phyloP scores from a whole-genome alignment of 2,797 vertebrate species.

The Pristis pectinata region DNA sequence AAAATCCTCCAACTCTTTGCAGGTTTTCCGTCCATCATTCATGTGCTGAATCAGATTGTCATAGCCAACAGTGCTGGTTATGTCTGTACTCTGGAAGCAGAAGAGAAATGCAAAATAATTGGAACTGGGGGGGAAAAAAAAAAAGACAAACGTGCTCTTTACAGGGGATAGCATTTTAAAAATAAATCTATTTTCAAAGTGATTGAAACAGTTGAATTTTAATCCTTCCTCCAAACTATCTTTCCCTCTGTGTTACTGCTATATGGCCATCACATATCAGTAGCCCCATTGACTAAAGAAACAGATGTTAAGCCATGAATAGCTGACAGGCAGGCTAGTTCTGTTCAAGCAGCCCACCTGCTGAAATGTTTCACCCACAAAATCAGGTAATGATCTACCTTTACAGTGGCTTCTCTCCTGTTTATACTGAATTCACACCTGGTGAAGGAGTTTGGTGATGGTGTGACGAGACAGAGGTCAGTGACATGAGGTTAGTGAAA shows the following conservation, averaged over 20 bases:
- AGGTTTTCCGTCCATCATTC: slow-evolving; percentile 82
- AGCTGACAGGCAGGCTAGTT: background rate
- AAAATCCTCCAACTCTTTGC: slow-evolving; percentile 93
- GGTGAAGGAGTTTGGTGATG: background rate
- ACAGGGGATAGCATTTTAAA: background rate
- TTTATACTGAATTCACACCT: background rate
- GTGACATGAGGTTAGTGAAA: too few relatives aligned
- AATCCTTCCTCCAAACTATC: background rate
- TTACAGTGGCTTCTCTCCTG: too few relatives aligned
- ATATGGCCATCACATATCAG: background rate
- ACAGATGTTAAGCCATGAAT: background rate
- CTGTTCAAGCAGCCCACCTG: background rate
- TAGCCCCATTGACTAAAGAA: background rate
- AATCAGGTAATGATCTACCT: too few relatives aligned
- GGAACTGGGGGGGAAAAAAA: background rate
- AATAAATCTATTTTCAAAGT: background rate
- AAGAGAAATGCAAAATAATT: background rate
- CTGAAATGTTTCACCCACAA: background rate
- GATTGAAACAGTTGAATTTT: background rate
- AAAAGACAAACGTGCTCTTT: background rate
- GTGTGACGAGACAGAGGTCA: background rate
- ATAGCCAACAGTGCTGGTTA: slow-evolving; percentile 76
- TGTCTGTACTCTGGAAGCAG: slow-evolving; percentile 65
- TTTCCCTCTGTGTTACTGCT: background rate
- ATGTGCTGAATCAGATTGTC: slow-evolving; percentile 82